A percentile compares a stretch with the other conserved stretches of the same genome.
phyloP scores from a whole-genome alignment of 2,113 vertebrate species.

The Callionymus lyra region DNA sequence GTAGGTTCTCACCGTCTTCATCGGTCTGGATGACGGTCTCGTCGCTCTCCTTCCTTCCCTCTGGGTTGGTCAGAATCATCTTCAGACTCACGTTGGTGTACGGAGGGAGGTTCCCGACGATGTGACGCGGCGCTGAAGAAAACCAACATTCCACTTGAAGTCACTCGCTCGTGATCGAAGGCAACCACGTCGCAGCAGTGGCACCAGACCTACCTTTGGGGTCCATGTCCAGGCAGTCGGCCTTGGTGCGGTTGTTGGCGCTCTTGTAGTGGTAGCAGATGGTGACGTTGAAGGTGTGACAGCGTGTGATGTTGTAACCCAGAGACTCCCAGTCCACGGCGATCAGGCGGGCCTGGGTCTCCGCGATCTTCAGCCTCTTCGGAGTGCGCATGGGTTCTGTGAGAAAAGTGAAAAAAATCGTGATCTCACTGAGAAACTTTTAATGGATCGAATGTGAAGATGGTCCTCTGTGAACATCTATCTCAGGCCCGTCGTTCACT shows the following conservation, averaged over 20 bases:
- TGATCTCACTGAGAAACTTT: background rate
- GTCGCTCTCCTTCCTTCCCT: conserved; percentile 95
- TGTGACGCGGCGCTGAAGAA: conserved; percentile 76
- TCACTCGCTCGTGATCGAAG: too few species aligned
- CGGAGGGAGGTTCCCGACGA: conserved; percentile 86
- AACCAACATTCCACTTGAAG: background rate
- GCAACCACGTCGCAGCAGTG: too few species aligned
- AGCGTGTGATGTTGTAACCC: conserved; percentile 97
- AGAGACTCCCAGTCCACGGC: conserved; percentile 97
- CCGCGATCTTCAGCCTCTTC: conserved; percentile 89
- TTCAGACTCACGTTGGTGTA: conserved; percentile 97
- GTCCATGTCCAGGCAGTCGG: conserved; percentile 95
- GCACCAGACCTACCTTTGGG: conserved; percentile 67
- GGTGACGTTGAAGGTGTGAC: conserved; percentile 97
- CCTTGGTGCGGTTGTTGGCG: conserved; percentile 81
- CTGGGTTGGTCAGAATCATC: conserved; percentile 96
- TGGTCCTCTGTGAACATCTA: conserved; percentile 1
- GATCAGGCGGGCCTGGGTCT: conserved; percentile 86
- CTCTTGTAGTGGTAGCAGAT: conserved; percentile 94
- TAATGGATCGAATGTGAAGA: too few species aligned
- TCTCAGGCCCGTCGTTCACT: conserved; percentile 13
- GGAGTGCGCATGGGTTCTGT: conserved; percentile 97
- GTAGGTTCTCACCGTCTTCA: conserved; percentile 91
- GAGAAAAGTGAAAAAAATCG: conserved; percentile 9
- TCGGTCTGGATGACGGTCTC: conserved; percentile 95